Percentiles rank a stretch among this genome's conserved stretches.
Conservation (phyloP, 2,113 vertebrate species). For the Neoarius graeffei region DNA sequence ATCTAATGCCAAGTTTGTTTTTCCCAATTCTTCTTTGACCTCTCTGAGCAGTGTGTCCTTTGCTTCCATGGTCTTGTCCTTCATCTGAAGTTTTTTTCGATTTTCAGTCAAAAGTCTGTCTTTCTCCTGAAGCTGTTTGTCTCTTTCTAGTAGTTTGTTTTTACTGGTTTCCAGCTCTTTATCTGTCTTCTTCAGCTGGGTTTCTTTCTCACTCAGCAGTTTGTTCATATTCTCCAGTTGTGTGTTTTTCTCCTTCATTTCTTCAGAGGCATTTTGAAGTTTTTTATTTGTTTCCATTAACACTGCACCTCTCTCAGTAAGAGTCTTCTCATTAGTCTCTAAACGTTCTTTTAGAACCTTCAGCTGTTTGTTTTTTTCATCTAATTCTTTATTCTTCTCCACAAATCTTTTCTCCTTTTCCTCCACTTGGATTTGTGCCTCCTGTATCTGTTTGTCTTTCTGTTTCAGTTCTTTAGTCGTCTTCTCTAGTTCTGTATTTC, state of each 20-base stretch:
- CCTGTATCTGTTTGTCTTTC: not conserved
- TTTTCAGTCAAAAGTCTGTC: no score
- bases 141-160: no score
- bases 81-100: no score
- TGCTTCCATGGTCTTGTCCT: no score
- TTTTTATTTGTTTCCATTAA: not conserved
- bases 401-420: not conserved
- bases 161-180: slow-evolving; percentile 21
- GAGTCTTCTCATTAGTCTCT: not conserved
- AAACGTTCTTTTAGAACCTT: not conserved
- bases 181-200: not conserved
- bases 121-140: no score
- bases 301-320: not conserved
- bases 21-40: no score
- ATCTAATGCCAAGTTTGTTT: no score
- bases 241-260: not conserved
- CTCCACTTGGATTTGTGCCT: not conserved
- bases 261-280: not conserved
- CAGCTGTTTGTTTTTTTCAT: not conserved
- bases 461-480: not conserved
- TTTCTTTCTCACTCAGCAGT: not conserved
- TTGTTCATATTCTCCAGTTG: not conserved
- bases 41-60: no score
- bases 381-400: not conserved
- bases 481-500: not conserved